Conservation (phyloP, 2,888 invertebrate genomes). For the Macaria liturata region DNA sequence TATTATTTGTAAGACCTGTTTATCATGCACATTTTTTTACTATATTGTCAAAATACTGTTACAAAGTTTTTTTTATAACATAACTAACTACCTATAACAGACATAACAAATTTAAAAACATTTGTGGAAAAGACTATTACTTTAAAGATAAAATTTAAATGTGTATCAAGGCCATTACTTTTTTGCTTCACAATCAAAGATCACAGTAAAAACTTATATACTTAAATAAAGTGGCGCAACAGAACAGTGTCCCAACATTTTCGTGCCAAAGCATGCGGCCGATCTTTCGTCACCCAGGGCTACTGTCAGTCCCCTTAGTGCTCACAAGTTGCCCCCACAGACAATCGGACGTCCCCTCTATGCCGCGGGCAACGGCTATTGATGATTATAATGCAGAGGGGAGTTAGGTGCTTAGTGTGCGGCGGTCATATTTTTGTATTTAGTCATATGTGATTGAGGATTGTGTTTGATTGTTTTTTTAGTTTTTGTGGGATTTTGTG, state of each 20-base stretch:
- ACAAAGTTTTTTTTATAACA: too few relatives aligned
- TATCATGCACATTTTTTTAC: too few relatives aligned
- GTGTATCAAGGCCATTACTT: too few relatives aligned
- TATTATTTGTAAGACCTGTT: too few relatives aligned
- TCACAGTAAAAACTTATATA: too few relatives aligned
- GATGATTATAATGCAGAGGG: constrained; percentile 17
- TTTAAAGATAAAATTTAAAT: too few relatives aligned
- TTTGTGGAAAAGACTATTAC: too few relatives aligned
- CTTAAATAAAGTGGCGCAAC: neutral
- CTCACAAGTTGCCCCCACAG: constrained; percentile 7
- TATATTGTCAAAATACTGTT: too few relatives aligned
- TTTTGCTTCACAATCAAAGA: too few relatives aligned
- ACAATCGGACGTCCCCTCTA: constrained; percentile 13
- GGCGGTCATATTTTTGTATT: constrained; percentile 23
- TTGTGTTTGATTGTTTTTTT: neutral
- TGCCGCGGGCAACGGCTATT: constrained; percentile 16
- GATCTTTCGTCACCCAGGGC: neutral
- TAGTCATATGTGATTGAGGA: constrained; percentile 1
- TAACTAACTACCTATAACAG: too few relatives aligned
- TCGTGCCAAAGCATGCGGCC: neutral
- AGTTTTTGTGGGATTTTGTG: neutral
- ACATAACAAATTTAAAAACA: too few relatives aligned
- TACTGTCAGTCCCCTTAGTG: constrained; percentile 1
- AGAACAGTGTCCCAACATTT: neutral
- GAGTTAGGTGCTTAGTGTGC: constrained; percentile 2